Evolutionary conservation across 2,888 invertebrate genomes (phyloP).

Genomic region (Penaeus monodon): DNA sequence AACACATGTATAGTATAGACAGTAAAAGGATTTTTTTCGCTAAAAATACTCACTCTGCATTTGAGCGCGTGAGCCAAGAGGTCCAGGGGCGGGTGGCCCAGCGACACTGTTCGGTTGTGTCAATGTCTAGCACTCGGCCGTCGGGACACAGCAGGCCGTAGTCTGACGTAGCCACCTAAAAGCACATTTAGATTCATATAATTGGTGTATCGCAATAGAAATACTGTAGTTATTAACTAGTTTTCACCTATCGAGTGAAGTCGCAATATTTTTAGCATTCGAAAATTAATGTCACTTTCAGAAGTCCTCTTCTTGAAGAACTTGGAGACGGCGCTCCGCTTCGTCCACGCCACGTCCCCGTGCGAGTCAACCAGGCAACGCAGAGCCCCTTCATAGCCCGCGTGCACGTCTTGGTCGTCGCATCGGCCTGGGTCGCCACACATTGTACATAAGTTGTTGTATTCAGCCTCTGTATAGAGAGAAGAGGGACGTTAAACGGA

Average conservation of each 20-base stretch:
- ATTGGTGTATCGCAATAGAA: not conserved
- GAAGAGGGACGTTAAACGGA: not conserved
- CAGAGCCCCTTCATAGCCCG: constrained; percentile 89
- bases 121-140: constrained; percentile 79
- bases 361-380: constrained; percentile 84
- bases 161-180: constrained; percentile 68
- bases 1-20: no score
- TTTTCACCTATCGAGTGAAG: no score
- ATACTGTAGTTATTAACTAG: not conserved
- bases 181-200: not conserved
- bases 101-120: constrained; percentile 79
- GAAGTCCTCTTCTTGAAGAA: constrained; percentile 74
- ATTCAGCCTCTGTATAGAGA: constrained; percentile 77
- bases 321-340: constrained; percentile 82
- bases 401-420: constrained; percentile 85
- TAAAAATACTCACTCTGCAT: constrained; percentile 37
- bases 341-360: constrained; percentile 89
- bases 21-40: not conserved
- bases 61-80: constrained; percentile 76
- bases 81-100: constrained; percentile 92
- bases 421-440: constrained; percentile 84
- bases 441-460: constrained; percentile 82
- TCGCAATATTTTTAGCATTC: not conserved
- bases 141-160: constrained; percentile 85
- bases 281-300: not conserved